These are phyloP conservation scores for Momotus momota DNA, from an alignment of 2,797 vertebrate genomes.

Conservation along the genomic window DNA sequence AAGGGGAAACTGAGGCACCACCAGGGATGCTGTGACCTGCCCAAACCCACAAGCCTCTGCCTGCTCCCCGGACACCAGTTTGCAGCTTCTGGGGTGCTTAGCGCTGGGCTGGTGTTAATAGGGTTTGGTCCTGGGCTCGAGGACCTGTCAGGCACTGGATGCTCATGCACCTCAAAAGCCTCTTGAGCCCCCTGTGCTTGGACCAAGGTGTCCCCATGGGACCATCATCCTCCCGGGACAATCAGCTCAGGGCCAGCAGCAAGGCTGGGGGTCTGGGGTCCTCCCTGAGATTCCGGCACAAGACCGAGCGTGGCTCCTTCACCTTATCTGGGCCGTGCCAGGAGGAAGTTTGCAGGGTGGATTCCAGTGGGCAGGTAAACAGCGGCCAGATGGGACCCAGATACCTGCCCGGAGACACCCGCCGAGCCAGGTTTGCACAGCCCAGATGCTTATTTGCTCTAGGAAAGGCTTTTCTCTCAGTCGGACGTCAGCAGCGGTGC, in stretches of 20 bases:
- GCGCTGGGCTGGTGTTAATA: background rate
- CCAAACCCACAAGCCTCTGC: background rate
- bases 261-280: accelerated
- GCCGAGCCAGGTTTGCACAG: constrained; percentile 10
- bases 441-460: constrained; percentile 11
- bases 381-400: constrained; percentile 50
- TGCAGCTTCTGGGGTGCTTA: background rate
- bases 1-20: background rate
- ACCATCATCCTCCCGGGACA: accelerated
- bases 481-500: background rate
- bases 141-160: background rate
- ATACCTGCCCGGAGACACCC: background rate
- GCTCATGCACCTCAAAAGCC: background rate
- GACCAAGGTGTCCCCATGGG: background rate
- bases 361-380: constrained; percentile 63
- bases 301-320: accelerated
- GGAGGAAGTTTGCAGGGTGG: constrained; percentile 63
- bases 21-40: background rate
- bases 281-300: accelerated
- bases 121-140: no score
- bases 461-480: background rate
- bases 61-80: background rate
- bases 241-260: accelerated
- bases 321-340: background rate
- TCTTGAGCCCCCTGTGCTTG: accelerated